phyloP scores from a whole-genome alignment of 2,888 invertebrate genomes.

The Aspidiotus rigidus region DNA sequence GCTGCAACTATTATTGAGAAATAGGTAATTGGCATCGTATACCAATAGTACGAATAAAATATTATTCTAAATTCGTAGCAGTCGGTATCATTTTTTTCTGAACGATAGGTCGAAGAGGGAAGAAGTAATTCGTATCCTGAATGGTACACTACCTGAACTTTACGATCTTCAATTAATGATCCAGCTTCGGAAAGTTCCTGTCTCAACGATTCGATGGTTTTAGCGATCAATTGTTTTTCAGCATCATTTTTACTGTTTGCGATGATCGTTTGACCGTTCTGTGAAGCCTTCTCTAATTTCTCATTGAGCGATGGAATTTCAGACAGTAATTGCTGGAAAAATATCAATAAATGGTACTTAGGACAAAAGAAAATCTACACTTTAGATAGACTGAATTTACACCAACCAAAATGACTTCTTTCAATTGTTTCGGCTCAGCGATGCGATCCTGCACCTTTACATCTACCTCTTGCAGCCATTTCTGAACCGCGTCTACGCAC shows the following conservation, averaged over 20 bases:
- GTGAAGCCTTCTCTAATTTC: slow-evolving; percentile 64
- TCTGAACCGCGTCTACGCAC: slow-evolving; percentile 70
- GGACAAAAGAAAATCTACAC: neutral
- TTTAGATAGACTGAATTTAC: too few species aligned
- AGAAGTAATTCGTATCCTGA: neutral
- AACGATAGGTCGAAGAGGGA: neutral
- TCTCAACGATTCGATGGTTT: slow-evolving; percentile 63
- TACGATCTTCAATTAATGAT: slow-evolving; percentile 71
- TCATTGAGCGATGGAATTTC: slow-evolving; percentile 64
- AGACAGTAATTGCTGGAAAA: slow-evolving; percentile 54
- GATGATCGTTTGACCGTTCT: slow-evolving; percentile 66
- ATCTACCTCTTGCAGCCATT: slow-evolving; percentile 76
- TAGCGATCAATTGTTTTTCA: slow-evolving; percentile 65
- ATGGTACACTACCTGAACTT: slow-evolving; percentile 50
- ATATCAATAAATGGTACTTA: neutral
- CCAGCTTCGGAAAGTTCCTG: slow-evolving; percentile 71
- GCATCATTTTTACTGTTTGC: slow-evolving; percentile 69
- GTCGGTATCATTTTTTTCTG: too few species aligned
- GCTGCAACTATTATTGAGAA: too few species aligned
- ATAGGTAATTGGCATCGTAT: too few species aligned
- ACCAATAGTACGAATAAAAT: too few species aligned
- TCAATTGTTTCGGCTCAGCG: slow-evolving; percentile 63
- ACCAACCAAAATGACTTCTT: slow-evolving; percentile 47
- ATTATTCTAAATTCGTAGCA: too few species aligned
- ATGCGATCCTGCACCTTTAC: slow-evolving; percentile 71